Evolutionary conservation across 2,888 invertebrate species (phyloP).

Genomic region (Drosophila seclusa): DNA sequence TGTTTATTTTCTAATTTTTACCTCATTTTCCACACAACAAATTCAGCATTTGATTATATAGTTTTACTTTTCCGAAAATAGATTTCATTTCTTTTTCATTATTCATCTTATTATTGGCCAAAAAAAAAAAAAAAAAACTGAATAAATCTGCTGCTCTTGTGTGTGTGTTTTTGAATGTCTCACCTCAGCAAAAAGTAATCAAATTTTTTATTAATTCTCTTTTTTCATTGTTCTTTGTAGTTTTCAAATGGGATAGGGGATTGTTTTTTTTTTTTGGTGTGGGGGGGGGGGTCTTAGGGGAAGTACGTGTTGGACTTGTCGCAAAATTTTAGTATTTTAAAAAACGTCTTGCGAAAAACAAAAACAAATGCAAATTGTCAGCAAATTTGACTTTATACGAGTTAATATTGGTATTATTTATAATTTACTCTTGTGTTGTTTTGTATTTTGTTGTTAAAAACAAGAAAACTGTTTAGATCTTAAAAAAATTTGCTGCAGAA

Average conservation of each 20-base stretch:
- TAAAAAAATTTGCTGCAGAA: slow-evolving; percentile 62
- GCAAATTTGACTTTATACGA: slow-evolving; percentile 72
- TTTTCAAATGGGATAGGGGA: slow-evolving; percentile 28
- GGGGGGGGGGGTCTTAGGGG: slow-evolving; percentile 5
- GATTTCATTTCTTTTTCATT: slow-evolving; percentile 30
- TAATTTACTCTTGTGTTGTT: slow-evolving; percentile 68
- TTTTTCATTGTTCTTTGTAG: slow-evolving; percentile 18
- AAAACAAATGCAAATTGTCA: slow-evolving; percentile 82
- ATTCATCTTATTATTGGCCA: slow-evolving; percentile 49
- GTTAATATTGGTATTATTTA: slow-evolving; percentile 67
- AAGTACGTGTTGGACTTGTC: slow-evolving; percentile 55
- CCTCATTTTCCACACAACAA: slow-evolving; percentile 85
- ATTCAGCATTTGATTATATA: slow-evolving; percentile 72
- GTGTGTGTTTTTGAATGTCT: slow-evolving; percentile 85
- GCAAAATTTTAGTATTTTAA: slow-evolving; percentile 65
- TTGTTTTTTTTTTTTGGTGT: background rate
- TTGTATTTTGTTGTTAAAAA: slow-evolving; percentile 74
- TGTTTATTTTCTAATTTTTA: slow-evolving; percentile 73
- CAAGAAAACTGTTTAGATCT: slow-evolving; percentile 78
- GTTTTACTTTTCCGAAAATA: slow-evolving; percentile 43
- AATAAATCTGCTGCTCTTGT: slow-evolving; percentile 79
- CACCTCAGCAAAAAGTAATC: slow-evolving; percentile 84
- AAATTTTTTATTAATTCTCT: slow-evolving; percentile 49
- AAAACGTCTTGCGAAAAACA: slow-evolving; percentile 81
- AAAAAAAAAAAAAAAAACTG: slow-evolving; percentile 39